Conservation (phyloP, 2,113 vertebrate species). For the Lampris megalopsis region DNA sequence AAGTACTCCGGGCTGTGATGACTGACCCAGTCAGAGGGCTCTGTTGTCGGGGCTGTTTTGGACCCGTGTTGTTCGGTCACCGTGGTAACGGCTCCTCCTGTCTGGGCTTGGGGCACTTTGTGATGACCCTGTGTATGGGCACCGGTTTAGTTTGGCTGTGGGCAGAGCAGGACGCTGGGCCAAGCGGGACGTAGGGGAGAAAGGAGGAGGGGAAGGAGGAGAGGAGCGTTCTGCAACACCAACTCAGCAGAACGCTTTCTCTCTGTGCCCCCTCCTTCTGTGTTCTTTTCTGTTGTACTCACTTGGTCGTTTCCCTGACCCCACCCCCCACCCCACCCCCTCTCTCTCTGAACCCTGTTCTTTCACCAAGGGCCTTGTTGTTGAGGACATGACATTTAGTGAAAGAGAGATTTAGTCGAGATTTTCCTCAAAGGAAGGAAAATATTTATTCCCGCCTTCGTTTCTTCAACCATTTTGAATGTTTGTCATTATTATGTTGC, state of each 20-base stretch:
- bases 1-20: slow-evolving; percentile 41
- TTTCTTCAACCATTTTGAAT: too few relatives aligned
- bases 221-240: not conserved
- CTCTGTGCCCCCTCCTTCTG: too few relatives aligned
- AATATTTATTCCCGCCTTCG: too few relatives aligned
- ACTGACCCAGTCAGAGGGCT: slow-evolving; percentile 14
- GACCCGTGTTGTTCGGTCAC: slow-evolving; percentile 8
- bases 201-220: not conserved
- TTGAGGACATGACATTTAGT: slow-evolving; percentile 6
- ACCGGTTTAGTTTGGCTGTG: not conserved
- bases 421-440: not conserved
- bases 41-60: not conserved
- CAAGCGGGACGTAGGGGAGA: not conserved
- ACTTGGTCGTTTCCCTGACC: not conserved
- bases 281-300: slow-evolving; percentile 5
- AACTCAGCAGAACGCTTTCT: slow-evolving; percentile 35
- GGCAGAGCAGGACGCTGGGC: not conserved
- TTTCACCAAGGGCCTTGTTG: too few relatives aligned
- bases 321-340: not conserved
- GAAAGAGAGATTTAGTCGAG: slow-evolving; percentile 10
- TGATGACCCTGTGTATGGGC: slow-evolving; percentile 12
- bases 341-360: too few relatives aligned
- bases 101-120: not conserved
- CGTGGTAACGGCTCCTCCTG: slow-evolving; percentile 1
- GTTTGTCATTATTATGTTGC: too few relatives aligned